A percentile compares a stretch with the other conserved stretches of the same genome.
These are phyloP conservation scores for Globia sparganii DNA, from an alignment of 2,888 invertebrate genomes.

Conservation along the genomic window DNA sequence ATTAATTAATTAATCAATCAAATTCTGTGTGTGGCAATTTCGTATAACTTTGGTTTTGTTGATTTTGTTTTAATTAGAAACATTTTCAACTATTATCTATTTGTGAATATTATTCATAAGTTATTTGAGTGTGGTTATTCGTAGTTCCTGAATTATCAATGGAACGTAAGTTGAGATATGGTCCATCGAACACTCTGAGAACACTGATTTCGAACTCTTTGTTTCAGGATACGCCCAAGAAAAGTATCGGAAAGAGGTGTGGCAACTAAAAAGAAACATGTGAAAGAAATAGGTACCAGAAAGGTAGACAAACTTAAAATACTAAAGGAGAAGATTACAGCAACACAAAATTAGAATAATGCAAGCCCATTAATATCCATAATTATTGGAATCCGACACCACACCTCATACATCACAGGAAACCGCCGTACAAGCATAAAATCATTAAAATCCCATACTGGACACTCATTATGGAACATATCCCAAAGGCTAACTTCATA, in stretches of 20 bases:
- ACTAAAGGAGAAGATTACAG: neutral
- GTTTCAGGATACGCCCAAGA: neutral
- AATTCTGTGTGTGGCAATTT: conserved; percentile 8
- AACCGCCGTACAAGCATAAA: conserved; percentile 49
- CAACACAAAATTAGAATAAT: conserved; percentile 41
- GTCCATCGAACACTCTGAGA: neutral
- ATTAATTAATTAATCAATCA: conserved; percentile 29
- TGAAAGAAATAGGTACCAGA: neutral
- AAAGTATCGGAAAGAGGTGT: neutral
- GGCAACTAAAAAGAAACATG: neutral
- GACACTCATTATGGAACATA: conserved; percentile 58
- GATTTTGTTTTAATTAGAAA: conserved; percentile 4
- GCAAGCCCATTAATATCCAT: conserved; percentile 43
- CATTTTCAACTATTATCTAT: conserved; percentile 16
- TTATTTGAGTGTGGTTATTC: neutral
- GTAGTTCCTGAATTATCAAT: neutral
- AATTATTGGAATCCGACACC: conserved; percentile 55
- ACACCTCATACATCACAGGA: conserved; percentile 57
- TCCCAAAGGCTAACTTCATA: conserved; percentile 4
- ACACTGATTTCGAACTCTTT: neutral
- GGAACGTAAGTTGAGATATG: neutral
- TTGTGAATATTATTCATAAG: conserved; percentile 17
- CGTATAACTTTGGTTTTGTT: conserved; percentile 4
- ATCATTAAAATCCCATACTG: conserved; percentile 61
- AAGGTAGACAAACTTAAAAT: neutral